These are phyloP conservation scores for Malthinus seriepunctatus DNA, from an alignment of 2,888 invertebrate species.

Conservation along the genomic window DNA sequence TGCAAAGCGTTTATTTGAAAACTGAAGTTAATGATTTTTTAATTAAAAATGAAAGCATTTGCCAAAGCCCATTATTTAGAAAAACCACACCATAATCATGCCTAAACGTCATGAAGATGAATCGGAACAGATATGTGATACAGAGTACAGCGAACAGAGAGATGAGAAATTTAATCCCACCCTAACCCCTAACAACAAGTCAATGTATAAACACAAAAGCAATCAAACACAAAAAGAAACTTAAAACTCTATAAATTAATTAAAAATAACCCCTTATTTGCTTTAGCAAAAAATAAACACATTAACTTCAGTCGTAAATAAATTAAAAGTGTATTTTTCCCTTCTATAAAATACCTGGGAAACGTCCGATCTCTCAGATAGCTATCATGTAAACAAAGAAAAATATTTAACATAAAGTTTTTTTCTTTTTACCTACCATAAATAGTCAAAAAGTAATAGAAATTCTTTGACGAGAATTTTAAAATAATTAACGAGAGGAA, in stretches of 20 bases:
- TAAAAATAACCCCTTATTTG: background rate
- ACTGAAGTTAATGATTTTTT: constrained; percentile 23
- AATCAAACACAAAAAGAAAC: too few relatives aligned
- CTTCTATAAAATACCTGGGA: constrained; percentile 73
- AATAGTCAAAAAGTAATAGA: background rate
- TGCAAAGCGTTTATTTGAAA: constrained; percentile 9
- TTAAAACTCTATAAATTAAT: background rate
- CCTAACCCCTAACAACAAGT: too few relatives aligned
- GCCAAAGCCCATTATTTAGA: too few relatives aligned
- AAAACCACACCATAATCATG: too few relatives aligned
- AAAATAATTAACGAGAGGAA: too few relatives aligned
- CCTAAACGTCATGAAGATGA: too few relatives aligned
- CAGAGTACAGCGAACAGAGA: too few relatives aligned
- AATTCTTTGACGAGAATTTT: background rate
- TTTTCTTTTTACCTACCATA: background rate
- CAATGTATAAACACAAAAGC: too few relatives aligned
- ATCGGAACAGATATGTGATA: too few relatives aligned
- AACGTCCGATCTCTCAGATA: constrained; percentile 92
- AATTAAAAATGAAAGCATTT: background rate
- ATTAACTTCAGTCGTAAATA: constrained; percentile 23
- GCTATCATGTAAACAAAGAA: constrained; percentile 60
- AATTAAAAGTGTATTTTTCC: constrained; percentile 13
- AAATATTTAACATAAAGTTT: constrained; percentile 23
- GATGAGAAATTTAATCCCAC: too few relatives aligned
- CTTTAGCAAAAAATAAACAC: too few relatives aligned